Evolutionary conservation across 2,888 invertebrate genomes (phyloP).

Genomic region (Gastracanthus pulcherrimus): DNA sequence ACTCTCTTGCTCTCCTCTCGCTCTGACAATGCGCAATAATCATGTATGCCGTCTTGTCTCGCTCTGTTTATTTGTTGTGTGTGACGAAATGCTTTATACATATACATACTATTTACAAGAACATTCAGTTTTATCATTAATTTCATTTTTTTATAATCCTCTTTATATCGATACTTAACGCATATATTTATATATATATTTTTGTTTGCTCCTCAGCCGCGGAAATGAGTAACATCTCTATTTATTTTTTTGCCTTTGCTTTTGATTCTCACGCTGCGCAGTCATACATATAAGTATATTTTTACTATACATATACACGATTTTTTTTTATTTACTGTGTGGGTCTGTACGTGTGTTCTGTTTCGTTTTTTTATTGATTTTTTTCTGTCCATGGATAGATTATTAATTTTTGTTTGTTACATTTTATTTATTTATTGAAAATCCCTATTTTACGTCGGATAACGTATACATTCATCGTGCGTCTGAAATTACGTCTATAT

Average conservation of each 20-base stretch:
- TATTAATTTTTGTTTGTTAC: not conserved
- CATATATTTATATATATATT: constrained; percentile 37
- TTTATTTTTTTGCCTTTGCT: not conserved
- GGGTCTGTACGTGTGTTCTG: not conserved
- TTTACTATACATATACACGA: constrained; percentile 43
- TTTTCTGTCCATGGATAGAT: constrained; percentile 22
- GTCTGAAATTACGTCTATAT: constrained; percentile 22
- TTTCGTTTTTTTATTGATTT: not conserved
- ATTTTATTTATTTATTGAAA: constrained; percentile 9
- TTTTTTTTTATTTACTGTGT: constrained; percentile 7
- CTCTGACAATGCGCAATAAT: constrained; percentile 4
- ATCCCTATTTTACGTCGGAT: constrained; percentile 15
- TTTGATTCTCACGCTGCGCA: constrained; percentile 54
- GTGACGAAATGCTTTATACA: constrained; percentile 56
- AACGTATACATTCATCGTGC: constrained; percentile 41
- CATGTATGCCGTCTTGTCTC: not conserved
- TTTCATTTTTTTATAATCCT: constrained; percentile 14
- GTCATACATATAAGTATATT: constrained; percentile 45
- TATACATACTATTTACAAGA: constrained; percentile 68
- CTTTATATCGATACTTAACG: constrained; percentile 49
- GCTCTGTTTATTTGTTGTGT: constrained; percentile 9
- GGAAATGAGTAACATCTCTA: constrained; percentile 19
- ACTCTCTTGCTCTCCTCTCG: constrained; percentile 15
- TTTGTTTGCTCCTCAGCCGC: constrained; percentile 22
- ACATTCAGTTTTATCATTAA: constrained; percentile 60